Percentiles rank a stretch among this genome's conserved stretches.
Evolutionary conservation across 2,797 vertebrate species (phyloP).

Genomic region (Poecilia gillii): DNA sequence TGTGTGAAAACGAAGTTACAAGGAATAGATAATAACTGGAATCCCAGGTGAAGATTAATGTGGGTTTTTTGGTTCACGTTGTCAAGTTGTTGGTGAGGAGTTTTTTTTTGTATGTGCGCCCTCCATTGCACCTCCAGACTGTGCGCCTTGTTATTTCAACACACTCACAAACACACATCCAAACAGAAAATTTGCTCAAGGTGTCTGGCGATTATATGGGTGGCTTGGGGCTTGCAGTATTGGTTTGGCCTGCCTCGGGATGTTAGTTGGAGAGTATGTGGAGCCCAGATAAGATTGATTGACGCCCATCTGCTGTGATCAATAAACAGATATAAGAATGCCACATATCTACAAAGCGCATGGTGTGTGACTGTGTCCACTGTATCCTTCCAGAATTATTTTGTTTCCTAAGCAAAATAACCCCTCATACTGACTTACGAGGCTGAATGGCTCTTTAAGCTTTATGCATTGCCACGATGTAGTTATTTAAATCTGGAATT

Average conservation of each 20-base stretch:
- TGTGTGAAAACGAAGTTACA: constrained; percentile 37
- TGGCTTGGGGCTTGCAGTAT: constrained; percentile 59
- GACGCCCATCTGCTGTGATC: constrained; percentile 79
- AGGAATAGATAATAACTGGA: constrained; percentile 32
- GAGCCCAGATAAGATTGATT: constrained; percentile 82
- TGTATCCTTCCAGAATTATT: constrained; percentile 54
- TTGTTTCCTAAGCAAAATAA: constrained; percentile 23
- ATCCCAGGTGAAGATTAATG: constrained; percentile 51
- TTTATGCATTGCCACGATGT: neutral
- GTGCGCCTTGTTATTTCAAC: constrained; percentile 41
- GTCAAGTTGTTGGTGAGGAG: constrained; percentile 26
- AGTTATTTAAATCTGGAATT: neutral
- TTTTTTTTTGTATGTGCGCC: constrained; percentile 43
- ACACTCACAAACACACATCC: constrained; percentile 30
- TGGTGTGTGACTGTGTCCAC: constrained; percentile 51
- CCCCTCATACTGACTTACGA: constrained; percentile 17
- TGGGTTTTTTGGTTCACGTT: constrained; percentile 29
- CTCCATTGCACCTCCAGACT: constrained; percentile 56
- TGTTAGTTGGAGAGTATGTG: constrained; percentile 70
- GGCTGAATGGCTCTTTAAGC: constrained; percentile 50
- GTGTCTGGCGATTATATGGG: constrained; percentile 68
- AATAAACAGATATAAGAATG: constrained; percentile 78
- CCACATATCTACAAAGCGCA: constrained; percentile 73
- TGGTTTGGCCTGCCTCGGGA: constrained; percentile 63
- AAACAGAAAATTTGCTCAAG: constrained; percentile 65